These are phyloP conservation scores for Daptonema setosum DNA, from an alignment of 2,888 invertebrate species.

Conservation along the genomic window DNA sequence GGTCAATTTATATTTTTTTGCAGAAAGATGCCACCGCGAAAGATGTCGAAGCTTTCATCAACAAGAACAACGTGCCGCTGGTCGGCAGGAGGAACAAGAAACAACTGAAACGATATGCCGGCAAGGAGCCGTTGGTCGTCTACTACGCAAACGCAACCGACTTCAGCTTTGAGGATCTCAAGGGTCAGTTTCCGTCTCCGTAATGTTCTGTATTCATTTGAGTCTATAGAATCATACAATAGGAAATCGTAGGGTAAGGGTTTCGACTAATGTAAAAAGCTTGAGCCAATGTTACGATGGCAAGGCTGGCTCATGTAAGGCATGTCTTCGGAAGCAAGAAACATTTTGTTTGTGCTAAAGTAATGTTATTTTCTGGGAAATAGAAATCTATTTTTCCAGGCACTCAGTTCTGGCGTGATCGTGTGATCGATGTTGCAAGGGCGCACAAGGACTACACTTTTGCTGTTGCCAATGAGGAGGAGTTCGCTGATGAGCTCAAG, in stretches of 20 bases:
- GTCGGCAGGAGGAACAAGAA: constrained; percentile 34
- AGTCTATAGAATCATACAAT: too few species aligned
- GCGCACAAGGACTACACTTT: constrained; percentile 29
- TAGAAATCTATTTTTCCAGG: constrained; percentile 29
- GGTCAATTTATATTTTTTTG: too few species aligned
- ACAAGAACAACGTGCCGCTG: constrained; percentile 32
- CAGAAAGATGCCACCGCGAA: constrained; percentile 23
- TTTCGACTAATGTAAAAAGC: too few species aligned
- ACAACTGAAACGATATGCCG: constrained; percentile 23
- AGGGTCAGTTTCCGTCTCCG: constrained; percentile 28
- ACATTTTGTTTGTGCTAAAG: too few species aligned
- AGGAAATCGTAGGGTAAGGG: too few species aligned
- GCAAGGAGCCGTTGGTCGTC: constrained; percentile 32
- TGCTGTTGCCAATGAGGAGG: constrained; percentile 37
- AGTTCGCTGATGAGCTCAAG: constrained; percentile 31
- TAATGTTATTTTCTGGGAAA: too few species aligned
- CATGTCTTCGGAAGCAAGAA: too few species aligned
- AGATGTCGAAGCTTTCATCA: constrained; percentile 32
- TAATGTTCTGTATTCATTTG: too few species aligned
- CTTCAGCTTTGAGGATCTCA: constrained; percentile 35
- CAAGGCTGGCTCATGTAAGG: too few species aligned
- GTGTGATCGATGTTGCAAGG: constrained; percentile 36
- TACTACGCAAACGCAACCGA: constrained; percentile 40
- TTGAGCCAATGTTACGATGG: too few species aligned
- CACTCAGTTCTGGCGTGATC: constrained; percentile 36